Percentiles rank a stretch among this genome's conserved stretches.
phyloP scores from a whole-genome alignment of 2,113 vertebrate genomes.

The Anoura caudifer region DNA sequence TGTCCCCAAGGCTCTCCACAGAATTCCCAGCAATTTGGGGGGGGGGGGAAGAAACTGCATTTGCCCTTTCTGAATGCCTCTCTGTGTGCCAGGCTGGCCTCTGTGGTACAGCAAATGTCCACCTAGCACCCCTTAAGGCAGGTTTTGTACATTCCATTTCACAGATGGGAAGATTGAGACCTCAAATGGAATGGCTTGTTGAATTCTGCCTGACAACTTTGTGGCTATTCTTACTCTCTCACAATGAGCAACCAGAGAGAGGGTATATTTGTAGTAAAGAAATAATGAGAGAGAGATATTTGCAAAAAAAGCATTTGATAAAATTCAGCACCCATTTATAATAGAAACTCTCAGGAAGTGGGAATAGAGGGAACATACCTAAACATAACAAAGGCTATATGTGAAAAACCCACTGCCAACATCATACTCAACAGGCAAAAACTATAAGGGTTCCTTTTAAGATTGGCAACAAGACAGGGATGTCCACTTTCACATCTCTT shows the following conservation, averaged over 20 bases:
- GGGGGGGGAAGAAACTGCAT: slow-evolving; percentile 7
- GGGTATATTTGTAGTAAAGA: neutral
- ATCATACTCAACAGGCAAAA: no score
- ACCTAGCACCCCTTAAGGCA: slow-evolving; percentile 75
- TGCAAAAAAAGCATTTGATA: no score
- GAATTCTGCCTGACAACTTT: no score
- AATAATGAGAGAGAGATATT: neutral
- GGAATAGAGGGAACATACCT: no score
- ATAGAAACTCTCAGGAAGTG: no score
- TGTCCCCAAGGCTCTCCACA: slow-evolving; percentile 65
- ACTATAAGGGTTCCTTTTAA: no score
- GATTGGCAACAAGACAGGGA: no score
- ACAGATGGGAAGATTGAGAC: neutral
- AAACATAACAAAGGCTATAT: no score
- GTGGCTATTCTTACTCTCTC: neutral
- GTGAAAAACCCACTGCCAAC: no score
- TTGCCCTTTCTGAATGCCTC: slow-evolving; percentile 47
- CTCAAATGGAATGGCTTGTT: neutral
- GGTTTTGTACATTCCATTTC: slow-evolving; percentile 61
- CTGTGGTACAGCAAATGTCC: neutral
- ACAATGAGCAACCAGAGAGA: fast-evolving
- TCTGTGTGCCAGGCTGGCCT: slow-evolving; percentile 70
- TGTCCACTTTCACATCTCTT: no score
- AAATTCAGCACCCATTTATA: no score
- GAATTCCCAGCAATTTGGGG: slow-evolving; percentile 68